Base-by-base conservation (phyloP, 2,797 vertebrate species). In the Schizothorax lantsangensis region DNA sequence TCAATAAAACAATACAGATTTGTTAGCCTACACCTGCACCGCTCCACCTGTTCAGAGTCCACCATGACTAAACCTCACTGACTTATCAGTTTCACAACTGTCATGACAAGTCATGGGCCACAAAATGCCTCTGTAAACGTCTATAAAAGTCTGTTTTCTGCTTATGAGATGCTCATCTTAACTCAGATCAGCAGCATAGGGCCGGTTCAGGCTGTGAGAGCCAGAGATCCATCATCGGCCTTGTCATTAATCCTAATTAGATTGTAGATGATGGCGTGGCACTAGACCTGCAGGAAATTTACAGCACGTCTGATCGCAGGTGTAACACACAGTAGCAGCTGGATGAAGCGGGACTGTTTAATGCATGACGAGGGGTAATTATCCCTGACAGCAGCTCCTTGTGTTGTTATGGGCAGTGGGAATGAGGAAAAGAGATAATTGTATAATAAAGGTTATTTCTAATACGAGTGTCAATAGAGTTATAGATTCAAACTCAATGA, bases 241-340 rank as follows among this genome's bases (percentile, higher is more conserved):
- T 1, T 88, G 90, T 83, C 89, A 88, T 89, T 90, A 89, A 86
- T 81, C 43, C 83, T 89, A 86, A 87, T 88, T 85, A 89, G 82
- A 81, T 90, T 73, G 6, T 49, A 91, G 83, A 84, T 83, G 64
- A 84, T 80, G 43, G 17, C 17, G 11, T 36, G 40, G 66, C 49
- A 30, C 38, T 74, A 80, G 79, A 38, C 17, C 69, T 77, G 62
- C 78, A 75, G 81, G 66, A 87, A n/a, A 74, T 87, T 85, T 84
- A 77, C 71, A 79, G 73, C 54, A 66, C 45, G 40, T 80, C 49
- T 8, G 17, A 74, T 33, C 57, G 68, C 73, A 80, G 78, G 66
- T 74, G 84, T 78, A 68, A 26, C 72, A 33, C 49, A 77, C 64
- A 64, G 74, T 57, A 57, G 59, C 81, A 75, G 73, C 82, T 80